These are phyloP conservation scores for Halisarca cf. caerulea DNA, from an alignment of 37 sponge, comb jelly and placozoan genomes.

Conservation along the genomic window DNA sequence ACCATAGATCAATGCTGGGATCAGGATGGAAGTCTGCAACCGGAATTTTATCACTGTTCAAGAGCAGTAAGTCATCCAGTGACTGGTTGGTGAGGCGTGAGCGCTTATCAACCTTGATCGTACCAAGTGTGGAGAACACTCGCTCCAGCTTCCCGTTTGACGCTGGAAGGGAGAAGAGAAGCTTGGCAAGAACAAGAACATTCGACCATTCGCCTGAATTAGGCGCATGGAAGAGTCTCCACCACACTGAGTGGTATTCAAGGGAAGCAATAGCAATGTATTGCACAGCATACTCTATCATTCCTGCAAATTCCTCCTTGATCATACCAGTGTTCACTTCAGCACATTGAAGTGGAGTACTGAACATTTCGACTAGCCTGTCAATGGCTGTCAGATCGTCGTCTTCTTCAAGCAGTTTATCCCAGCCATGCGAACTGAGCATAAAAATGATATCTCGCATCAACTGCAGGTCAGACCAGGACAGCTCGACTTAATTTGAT, in stretches of 20 bases:
- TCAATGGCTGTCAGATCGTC: conserved; percentile 55
- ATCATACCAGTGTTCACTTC: conserved; percentile 39
- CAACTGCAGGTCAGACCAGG: conserved; percentile 64
- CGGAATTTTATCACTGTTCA: conserved; percentile 26
- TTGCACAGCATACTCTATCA: conserved; percentile 50
- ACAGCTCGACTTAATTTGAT: conserved; percentile 69
- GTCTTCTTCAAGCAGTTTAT: conserved; percentile 50
- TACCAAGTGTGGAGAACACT: conserved; percentile 31
- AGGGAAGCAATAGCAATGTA: conserved; percentile 42
- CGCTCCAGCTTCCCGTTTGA: conserved; percentile 63
- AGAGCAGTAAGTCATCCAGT: conserved; percentile 31
- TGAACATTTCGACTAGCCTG: conserved; percentile 39
- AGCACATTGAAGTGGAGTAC: conserved; percentile 41
- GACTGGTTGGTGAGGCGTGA: conserved; percentile 12
- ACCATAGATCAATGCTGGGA: too few relatives aligned
- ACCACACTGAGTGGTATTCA: conserved; percentile 61
- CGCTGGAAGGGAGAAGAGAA: conserved; percentile 53
- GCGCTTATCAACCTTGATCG: conserved; percentile 45
- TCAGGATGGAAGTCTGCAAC: conserved; percentile 33
- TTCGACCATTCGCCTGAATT: conserved; percentile 50
- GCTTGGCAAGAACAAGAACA: conserved; percentile 37
- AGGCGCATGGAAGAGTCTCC: conserved; percentile 63
- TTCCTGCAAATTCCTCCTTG: conserved; percentile 44
- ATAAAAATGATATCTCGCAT: conserved; percentile 64
- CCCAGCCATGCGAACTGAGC: conserved; percentile 70